Conservation (phyloP, 2,113 vertebrate species). For the Penelope pileata region DNA sequence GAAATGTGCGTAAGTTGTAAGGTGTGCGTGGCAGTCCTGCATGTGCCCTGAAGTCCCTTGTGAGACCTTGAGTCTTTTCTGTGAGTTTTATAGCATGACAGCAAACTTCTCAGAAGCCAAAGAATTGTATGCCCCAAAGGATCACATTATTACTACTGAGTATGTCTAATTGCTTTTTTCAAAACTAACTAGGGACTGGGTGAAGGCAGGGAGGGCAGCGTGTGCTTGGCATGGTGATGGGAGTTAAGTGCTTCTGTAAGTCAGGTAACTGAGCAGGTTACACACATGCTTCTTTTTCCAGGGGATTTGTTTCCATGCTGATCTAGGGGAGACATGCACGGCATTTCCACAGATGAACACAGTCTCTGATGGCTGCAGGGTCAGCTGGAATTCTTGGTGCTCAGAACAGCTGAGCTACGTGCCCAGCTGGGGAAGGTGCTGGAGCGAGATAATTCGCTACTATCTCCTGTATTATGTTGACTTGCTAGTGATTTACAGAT, state of each 20-base stretch:
- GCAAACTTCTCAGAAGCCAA: neutral
- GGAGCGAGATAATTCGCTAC: neutral
- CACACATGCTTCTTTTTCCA: neutral
- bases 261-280: neutral
- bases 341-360: neutral
- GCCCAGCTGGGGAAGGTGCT: neutral
- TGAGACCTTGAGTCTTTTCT: neutral
- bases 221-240: accelerated
- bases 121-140: neutral
- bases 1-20: neutral
- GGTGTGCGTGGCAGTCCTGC: neutral
- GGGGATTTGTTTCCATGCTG: neutral
- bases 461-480: neutral
- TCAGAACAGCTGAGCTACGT: neutral
- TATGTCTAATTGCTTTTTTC: neutral
- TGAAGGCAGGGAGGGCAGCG: neutral
- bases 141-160: neutral
- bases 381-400: neutral
- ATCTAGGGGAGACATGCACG: neutral
- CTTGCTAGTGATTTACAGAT: neutral
- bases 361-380: neutral
- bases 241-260: neutral
- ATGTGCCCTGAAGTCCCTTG: neutral
- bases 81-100: neutral
- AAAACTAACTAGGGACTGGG: neutral